Evolutionary conservation across 2,888 invertebrate genomes (phyloP), one percentile per base, ranked within the genome.

Genomic region (Ernsta delagoae): DNA sequence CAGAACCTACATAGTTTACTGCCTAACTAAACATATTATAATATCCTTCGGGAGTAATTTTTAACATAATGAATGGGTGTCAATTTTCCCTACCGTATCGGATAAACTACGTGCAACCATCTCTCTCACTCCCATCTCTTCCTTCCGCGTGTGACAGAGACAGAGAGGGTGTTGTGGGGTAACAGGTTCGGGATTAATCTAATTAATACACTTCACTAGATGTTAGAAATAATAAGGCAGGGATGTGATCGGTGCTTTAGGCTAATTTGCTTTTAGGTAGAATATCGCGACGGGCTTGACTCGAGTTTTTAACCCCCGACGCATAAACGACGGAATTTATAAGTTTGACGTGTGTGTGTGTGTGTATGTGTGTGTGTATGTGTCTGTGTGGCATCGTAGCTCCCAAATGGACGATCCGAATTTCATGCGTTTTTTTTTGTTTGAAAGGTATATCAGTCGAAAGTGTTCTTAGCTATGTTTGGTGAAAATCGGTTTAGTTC

Each of bases 201-300:
- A 65, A 65, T 65, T 65, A 65, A 65, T 65, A 65, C 59, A 65
- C 59, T 65, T 65, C 65, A 65, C 59, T 59, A 31, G 50, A 50
- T 45, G 65, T 65, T 65, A 59, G 36, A 59, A 59, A 65, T 65
- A 59, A 65, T 59, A 45, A 59, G 50, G 59, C 39, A 39, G 48
- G 57, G 64, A 65, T 50, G 59, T 50, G 65, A 65, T 65, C 54
- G 24, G 54, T 6, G 54, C 63, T 64, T 56, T 64, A 12, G 62
- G 54, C 54, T 64, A 64, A 63, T 63, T 63, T 43, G 16, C 16
- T 16, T 16, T 16, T 16, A 16, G 16, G 16, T 16, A 16, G 16
- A 16, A 16, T 16, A 16, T 16, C 16, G 16, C 16, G 16, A 16
- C 16, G 16, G 16, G 16, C 1, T 16, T 1, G 16, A 16, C 16